Evolutionary conservation across 2,888 invertebrate genomes (phyloP), one percentile per base, ranked within the genome.

Genomic region (Drosophila ustulata): DNA sequence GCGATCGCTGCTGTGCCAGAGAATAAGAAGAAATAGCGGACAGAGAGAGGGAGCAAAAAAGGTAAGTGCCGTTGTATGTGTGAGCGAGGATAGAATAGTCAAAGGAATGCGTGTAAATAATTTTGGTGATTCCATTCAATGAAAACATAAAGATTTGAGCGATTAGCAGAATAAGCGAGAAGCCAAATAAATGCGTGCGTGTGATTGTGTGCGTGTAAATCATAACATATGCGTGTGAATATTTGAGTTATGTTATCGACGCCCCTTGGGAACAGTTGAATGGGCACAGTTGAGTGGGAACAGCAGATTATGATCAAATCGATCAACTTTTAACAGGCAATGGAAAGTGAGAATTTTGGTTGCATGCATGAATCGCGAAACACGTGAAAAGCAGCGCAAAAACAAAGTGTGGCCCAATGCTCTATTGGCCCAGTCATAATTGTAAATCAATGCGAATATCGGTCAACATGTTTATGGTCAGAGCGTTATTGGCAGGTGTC

Each of bases 401-500:
- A 13, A 59, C 28, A 55, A 26, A 47, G n/a, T 46, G 13, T 26
- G 46, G 18, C 55, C 62, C 58, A 58, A 32, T 58, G 51, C 23
- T 37, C 37, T 13, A 57, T 46, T 51, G 23, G 41, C 50, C 59
- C 59, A 66, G 67, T 71, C 67, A 65, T 55, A 65, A 62, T 46
- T 65, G 55, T 62, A 68, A 75, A 65, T 77, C 78, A 73, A 78
- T 77, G 61, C 53, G 62, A 62, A 75, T 73, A 61, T 75, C 68
- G 75, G 75, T 73, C 78, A 75, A 25, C 59, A 67, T 72, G 59
- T 62, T 69, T 56, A 66, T 57, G 66, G 53, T 5, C 62, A 34
- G 37, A 46, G 39, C 47, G 30, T 39, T 45, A 49, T 58, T 75
- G 71, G 30, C 56, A 63, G 71, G 71, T 76, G 63, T 63, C 56